These are phyloP conservation scores for Columba janthina DNA, from an alignment of 2,113 vertebrate species.

Conservation along the genomic window DNA sequence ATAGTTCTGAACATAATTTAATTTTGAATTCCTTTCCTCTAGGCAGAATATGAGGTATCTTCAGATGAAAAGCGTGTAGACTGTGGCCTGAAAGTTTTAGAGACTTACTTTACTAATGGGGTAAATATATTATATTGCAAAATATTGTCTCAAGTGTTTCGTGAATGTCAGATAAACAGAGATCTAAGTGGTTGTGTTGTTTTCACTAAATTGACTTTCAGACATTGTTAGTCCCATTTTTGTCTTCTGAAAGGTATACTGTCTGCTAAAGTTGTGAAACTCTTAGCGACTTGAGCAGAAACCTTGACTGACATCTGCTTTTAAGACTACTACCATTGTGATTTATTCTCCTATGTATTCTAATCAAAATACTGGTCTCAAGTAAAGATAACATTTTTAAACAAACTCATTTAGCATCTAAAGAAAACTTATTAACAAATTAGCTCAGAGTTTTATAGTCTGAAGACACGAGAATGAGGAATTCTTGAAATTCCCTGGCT, in stretches of 20 bases:
- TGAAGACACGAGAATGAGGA: background rate
- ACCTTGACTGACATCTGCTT: background rate
- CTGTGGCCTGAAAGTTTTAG: constrained; percentile 81
- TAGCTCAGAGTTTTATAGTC: background rate
- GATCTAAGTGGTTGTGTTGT: background rate
- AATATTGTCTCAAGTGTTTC: background rate
- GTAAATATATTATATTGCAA: constrained; percentile 69
- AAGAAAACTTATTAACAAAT: background rate
- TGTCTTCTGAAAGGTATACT: background rate
- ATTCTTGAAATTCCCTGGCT: background rate
- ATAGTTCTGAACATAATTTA: background rate
- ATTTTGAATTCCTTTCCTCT: background rate
- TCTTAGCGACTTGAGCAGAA: background rate
- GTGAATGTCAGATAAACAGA: background rate
- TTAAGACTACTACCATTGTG: background rate
- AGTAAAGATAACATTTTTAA: background rate
- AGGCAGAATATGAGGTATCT: constrained; percentile 89
- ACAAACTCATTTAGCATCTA: background rate
- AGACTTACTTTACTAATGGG: constrained; percentile 85
- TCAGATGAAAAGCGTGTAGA: constrained; percentile 85
- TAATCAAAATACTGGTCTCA: background rate
- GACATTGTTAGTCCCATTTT: background rate
- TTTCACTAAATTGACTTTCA: background rate
- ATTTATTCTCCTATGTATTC: background rate
- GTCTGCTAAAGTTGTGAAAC: background rate